Evolutionary conservation across 2,797 vertebrate genomes (phyloP).

Genomic region (Etheostoma nigrum): DNA sequence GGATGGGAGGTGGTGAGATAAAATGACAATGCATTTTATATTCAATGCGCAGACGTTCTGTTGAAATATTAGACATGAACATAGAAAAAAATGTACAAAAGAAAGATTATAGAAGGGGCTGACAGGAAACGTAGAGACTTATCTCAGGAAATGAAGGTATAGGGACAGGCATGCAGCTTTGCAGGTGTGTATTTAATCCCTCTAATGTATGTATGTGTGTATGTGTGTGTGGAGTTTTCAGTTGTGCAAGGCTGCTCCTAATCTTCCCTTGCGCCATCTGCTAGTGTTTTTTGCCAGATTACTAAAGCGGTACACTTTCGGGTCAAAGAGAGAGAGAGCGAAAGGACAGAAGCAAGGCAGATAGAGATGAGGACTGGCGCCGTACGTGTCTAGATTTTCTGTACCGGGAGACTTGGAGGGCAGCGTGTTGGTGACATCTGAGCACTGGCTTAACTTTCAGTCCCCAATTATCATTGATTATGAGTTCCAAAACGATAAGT

Average conservation of each 20-base stretch:
- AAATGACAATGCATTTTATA: constrained; percentile 54
- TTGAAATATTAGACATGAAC: not conserved
- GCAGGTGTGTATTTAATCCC: constrained; percentile 35
- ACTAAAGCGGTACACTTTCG: constrained; percentile 51
- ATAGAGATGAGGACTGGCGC: constrained; percentile 10
- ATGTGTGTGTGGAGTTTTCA: constrained; percentile 42
- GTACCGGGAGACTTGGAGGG: not conserved
- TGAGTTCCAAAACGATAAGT: not conserved
- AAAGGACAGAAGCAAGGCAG: constrained; percentile 42
- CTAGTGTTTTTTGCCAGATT: constrained; percentile 74
- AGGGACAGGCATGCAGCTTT: constrained; percentile 8
- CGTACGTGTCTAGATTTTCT: not conserved
- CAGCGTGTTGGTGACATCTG: not conserved
- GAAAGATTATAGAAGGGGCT: not conserved
- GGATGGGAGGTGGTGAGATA: constrained; percentile 31
- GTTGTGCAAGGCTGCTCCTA: constrained; percentile 70
- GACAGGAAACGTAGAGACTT: not conserved
- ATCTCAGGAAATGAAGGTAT: constrained; percentile 23
- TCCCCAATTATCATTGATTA: not conserved
- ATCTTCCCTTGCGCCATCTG: constrained; percentile 76
- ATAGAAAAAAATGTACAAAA: not conserved
- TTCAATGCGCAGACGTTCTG: constrained; percentile 10
- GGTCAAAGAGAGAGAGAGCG: constrained; percentile 42
- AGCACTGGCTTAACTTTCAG: not conserved
- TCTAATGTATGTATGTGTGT: not conserved